Conservation (phyloP, 2,113 vertebrate species). For the Tupaia tana region DNA sequence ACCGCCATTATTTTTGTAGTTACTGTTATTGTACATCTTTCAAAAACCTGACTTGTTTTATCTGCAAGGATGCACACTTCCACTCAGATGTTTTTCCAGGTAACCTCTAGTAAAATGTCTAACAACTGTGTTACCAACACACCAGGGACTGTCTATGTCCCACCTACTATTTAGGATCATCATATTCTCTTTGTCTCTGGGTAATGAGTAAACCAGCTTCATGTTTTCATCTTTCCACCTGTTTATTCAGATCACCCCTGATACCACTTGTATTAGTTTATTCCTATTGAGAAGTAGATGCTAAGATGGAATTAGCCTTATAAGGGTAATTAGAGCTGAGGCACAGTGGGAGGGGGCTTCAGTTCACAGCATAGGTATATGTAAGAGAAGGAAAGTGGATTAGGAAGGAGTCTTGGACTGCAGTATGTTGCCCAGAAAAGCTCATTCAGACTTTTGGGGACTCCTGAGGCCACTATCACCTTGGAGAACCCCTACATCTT, state of each 20-base stretch:
- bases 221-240: background rate
- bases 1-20: background rate
- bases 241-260: background rate
- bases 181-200: background rate
- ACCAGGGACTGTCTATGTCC: background rate
- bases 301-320: background rate
- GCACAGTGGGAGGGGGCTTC: background rate
- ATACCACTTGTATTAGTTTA: background rate
- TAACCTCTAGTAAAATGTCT: background rate
- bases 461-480: background rate
- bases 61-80: background rate
- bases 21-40: background rate
- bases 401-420: background rate
- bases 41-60: slow-evolving; percentile 4
- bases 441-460: background rate
- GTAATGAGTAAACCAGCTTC: background rate
- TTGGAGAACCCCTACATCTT: background rate
- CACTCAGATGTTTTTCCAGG: background rate
- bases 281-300: background rate
- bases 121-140: background rate
- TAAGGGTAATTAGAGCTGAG: background rate
- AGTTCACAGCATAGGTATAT: background rate
- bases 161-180: background rate
- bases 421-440: background rate
- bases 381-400: background rate